A percentile compares a stretch with the other conserved stretches of the same genome.
These are phyloP conservation scores for Ancistrus triradiatus DNA, from an alignment of 2,113 vertebrate species.

Conservation along the genomic window DNA sequence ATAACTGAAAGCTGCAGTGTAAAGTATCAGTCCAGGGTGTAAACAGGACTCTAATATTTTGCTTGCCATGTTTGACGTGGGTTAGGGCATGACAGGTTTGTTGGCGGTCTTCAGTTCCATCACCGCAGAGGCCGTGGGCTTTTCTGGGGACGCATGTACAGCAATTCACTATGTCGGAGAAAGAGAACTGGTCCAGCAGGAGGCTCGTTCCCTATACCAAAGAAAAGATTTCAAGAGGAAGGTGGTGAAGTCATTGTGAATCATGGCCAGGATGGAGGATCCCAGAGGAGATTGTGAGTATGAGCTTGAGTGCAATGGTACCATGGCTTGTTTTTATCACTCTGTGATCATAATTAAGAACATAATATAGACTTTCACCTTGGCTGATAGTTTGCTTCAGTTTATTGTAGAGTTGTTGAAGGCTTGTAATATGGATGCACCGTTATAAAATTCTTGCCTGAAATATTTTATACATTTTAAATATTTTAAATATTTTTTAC, in stretches of 20 bases:
- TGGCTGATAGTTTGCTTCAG: too few species aligned
- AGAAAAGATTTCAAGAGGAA: conserved; percentile 63
- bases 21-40: neutral
- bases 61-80: neutral
- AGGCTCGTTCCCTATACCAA: conserved; percentile 47
- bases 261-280: conserved; percentile 64
- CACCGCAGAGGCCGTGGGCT: conserved; percentile 72
- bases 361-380: too few species aligned
- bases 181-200: conserved; percentile 52
- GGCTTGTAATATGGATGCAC: too few species aligned
- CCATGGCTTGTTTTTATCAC: neutral
- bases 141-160: conserved; percentile 67
- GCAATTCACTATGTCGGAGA: conserved; percentile 61
- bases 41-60: neutral
- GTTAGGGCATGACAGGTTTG: conserved; percentile 78
- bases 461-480: too few species aligned
- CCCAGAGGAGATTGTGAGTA: conserved; percentile 76
- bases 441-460: too few species aligned
- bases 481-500: too few species aligned
- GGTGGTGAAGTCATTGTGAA: conserved; percentile 78
- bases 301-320: neutral
- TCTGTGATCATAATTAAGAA: neutral
- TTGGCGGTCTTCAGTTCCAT: conserved; percentile 65
- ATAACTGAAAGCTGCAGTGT: too few species aligned
- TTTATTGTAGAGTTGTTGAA: too few species aligned